A percentile compares a stretch with the other conserved stretches of the same genome.
Evolutionary conservation across 2,113 vertebrate genomes (phyloP).

Genomic region (Coptodon bakossiorum): DNA sequence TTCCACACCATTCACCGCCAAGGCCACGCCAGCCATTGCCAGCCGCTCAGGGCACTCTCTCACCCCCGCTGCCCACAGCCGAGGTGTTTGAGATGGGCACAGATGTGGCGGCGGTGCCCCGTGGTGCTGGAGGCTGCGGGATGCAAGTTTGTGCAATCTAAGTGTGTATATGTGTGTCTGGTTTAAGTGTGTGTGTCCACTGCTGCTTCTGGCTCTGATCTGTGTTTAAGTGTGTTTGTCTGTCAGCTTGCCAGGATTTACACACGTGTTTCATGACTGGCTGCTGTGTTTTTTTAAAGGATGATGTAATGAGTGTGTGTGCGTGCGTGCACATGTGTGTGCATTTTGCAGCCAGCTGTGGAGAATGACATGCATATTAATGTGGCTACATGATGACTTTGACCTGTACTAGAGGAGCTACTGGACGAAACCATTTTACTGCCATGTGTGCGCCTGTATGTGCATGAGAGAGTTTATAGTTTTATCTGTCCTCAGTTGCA

Average conservation of each 20-base stretch:
- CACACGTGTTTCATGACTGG: constrained; percentile 25
- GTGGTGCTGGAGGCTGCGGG: constrained; percentile 45
- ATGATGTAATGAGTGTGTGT: neutral
- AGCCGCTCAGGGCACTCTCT: constrained; percentile 59
- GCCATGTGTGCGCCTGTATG: constrained; percentile 24
- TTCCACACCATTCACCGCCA: constrained; percentile 34
- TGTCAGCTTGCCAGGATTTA: constrained; percentile 49
- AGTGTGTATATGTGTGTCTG: neutral
- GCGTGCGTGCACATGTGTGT: neutral
- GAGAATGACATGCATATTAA: constrained; percentile 53
- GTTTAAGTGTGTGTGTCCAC: neutral
- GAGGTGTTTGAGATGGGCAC: constrained; percentile 66
- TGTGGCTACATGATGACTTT: constrained; percentile 54
- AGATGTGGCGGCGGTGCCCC: constrained; percentile 61
- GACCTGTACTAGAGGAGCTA: constrained; percentile 47
- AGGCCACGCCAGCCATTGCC: constrained; percentile 49
- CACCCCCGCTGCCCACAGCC: constrained; percentile 56
- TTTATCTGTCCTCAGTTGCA: constrained; percentile 44
- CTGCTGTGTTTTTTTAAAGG: constrained; percentile 15
- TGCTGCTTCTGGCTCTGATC: constrained; percentile 47
- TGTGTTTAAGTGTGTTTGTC: constrained; percentile 60
- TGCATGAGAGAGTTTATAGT: constrained; percentile 56
- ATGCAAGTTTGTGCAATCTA: constrained; percentile 37
- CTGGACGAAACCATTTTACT: constrained; percentile 34
- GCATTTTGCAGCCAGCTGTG: constrained; percentile 52